Base-by-base conservation (phyloP, 2,113 vertebrate species). In the Pseudorasbora parva region DNA sequence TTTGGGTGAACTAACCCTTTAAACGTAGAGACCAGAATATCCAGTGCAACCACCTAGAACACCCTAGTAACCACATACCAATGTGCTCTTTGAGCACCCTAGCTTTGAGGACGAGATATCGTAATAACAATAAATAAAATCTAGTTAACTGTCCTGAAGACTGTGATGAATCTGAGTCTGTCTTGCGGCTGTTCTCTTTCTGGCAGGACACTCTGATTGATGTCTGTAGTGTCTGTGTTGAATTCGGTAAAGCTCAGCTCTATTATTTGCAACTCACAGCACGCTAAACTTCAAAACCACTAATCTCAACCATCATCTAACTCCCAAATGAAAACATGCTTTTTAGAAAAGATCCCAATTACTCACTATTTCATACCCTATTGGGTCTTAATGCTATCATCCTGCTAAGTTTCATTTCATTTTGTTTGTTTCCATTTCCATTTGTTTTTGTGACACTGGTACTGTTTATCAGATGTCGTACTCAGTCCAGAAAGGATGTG, bases 301-400 rank as follows among this genome's bases (percentile, higher is more conserved):
- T 72, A 71, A 79, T 79, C 68, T 60, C 66, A 80, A 72, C 66
- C 64, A 79, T 79, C 75, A 72, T 68, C 77, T 84, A 43, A 51
- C 69, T 51, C 77, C 56, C 68, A 73, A 57, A 74, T 10, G 21
- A 57, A 84, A 84, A 78, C 74, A 78, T 25, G 12, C 57, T 30
- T 27, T 79, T 64, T 64, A 66, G 75, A 78, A 79, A 59, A 30
- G 47, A 49, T 30, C 77, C 41, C 21, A 41, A 37, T 81, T 54
- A 25, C 77, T 72, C 51, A 25, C 69, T 49, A 80, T 85, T 74
- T 81, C 83, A 81, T 75, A 69, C 83, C 4, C 43, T 54, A 37
- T 81, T 64, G 71, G 27, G 33, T 74, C 56, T 43, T 45, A 84
- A 78, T 84, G 79, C 43, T 41, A 56, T 71, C 51, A 54, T 82